Conservation (phyloP, 2,797 vertebrate species). For the Megaceryle alcyon region DNA sequence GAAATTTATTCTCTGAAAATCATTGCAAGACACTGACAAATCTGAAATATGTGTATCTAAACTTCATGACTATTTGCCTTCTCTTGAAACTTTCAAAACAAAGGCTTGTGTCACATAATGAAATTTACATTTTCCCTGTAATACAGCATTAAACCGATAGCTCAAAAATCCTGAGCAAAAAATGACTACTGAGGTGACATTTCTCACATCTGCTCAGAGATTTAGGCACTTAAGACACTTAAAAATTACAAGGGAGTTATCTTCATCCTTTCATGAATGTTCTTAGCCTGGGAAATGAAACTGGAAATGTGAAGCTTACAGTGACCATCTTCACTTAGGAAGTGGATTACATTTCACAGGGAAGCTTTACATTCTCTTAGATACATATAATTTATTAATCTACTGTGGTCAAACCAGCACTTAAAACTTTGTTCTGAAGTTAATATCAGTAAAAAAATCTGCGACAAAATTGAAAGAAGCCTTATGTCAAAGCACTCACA, state of each 20-base stretch:
- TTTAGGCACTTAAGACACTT: neutral
- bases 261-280: neutral
- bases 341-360: neutral
- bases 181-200: neutral
- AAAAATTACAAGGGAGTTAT: neutral
- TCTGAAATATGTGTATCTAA: neutral
- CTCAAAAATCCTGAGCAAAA: constrained; percentile 1
- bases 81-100: constrained; percentile 7
- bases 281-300: neutral
- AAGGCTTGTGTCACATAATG: neutral
- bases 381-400: neutral
- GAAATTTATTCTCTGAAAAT: constrained; percentile 39
- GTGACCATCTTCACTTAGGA: neutral
- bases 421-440: neutral
- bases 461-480: neutral
- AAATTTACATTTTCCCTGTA: constrained; percentile 20
- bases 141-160: neutral
- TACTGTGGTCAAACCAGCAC: neutral
- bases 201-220: constrained; percentile 11
- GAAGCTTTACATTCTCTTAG: neutral
- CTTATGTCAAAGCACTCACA: neutral
- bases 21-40: neutral
- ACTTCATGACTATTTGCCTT: neutral
- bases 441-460: neutral
- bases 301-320: neutral